Evolutionary conservation across 2,113 vertebrate genomes (phyloP).

Genomic region (Protobothrops mucrosquamatus): DNA sequence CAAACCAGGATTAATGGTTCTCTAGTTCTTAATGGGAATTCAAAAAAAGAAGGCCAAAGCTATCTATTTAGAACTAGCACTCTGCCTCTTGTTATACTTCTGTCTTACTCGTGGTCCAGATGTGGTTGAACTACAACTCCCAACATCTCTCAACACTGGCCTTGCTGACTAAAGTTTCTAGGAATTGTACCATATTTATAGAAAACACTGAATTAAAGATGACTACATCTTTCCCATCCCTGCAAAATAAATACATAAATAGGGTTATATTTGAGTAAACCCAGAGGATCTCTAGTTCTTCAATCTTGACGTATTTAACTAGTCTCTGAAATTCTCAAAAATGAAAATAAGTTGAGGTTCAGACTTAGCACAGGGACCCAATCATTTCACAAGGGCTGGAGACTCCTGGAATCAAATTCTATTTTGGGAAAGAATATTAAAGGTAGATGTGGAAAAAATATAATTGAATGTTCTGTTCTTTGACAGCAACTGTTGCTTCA

Average conservation of each 20-base stretch:
- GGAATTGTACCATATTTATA: not conserved
- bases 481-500: too few species aligned
- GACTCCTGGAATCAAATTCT: not conserved
- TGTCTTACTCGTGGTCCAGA: not conserved
- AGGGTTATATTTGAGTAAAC: not conserved
- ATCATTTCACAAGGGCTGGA: not conserved
- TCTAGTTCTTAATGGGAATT: not conserved
- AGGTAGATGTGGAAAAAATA: not conserved
- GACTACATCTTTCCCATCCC: not conserved
- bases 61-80: not conserved
- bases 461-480: too few species aligned
- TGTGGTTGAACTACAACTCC: not conserved
- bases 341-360: not conserved
- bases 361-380: not conserved
- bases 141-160: not conserved
- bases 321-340: not conserved
- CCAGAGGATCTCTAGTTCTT: not conserved
- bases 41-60: not conserved
- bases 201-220: not conserved
- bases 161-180: not conserved
- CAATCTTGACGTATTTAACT: not conserved
- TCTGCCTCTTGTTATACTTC: not conserved
- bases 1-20: not conserved
- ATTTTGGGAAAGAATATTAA: not conserved
- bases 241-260: not conserved